These are phyloP conservation scores for Hoplodrina ambigua DNA, from an alignment of 2,888 invertebrate species.

Conservation along the genomic window DNA sequence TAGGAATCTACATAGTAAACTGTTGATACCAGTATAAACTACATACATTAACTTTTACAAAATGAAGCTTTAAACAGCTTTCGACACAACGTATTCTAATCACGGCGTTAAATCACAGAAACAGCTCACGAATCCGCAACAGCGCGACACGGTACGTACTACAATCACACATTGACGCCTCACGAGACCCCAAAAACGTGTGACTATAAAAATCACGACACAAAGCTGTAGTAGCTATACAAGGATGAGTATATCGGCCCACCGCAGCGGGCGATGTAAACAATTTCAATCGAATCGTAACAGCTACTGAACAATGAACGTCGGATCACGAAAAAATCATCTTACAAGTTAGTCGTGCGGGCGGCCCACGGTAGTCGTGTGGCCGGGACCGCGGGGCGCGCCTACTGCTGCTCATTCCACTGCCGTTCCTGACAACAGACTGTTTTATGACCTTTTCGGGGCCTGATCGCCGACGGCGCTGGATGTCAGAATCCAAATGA, in stretches of 20 bases:
- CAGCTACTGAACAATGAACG: constrained; percentile 89
- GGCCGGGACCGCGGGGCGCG: constrained; percentile 50
- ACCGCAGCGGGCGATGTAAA: constrained; percentile 77
- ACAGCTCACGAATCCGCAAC: constrained; percentile 22
- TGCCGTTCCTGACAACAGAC: constrained; percentile 49
- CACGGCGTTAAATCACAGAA: constrained; percentile 10
- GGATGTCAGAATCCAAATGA: constrained; percentile 47
- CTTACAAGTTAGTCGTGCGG: constrained; percentile 87
- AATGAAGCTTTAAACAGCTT: constrained; percentile 8
- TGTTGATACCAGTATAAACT: neutral
- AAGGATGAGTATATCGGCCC: constrained; percentile 64
- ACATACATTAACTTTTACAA: constrained; percentile 1
- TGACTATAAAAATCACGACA: constrained; percentile 62
- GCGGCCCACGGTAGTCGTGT: constrained; percentile 85
- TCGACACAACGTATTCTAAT: constrained; percentile 8
- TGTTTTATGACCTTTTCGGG: constrained; percentile 63
- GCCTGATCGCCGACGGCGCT: constrained; percentile 56
- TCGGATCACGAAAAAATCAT: constrained; percentile 90
- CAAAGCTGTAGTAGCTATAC: constrained; percentile 15
- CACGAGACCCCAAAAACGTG: constrained; percentile 52
- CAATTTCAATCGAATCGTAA: constrained; percentile 86
- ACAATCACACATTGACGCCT: constrained; percentile 22
- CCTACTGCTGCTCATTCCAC: constrained; percentile 54
- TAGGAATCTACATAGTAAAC: no score
- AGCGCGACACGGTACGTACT: constrained; percentile 4